phyloP scores from a whole-genome alignment of 2,113 vertebrate genomes.

The Protobothrops flavoviridis region DNA sequence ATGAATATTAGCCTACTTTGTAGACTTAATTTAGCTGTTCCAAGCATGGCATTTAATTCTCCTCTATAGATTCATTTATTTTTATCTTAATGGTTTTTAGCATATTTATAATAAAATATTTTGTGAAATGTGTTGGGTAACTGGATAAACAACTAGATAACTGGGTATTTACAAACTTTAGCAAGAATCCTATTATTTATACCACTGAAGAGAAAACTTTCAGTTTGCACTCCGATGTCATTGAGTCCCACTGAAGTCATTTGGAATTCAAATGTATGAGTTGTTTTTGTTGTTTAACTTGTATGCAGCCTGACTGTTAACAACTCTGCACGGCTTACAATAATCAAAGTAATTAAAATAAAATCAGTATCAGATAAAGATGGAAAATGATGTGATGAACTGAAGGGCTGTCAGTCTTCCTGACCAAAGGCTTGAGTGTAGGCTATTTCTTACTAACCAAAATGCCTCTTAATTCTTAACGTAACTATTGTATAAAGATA shows the following conservation, averaged over 20 bases:
- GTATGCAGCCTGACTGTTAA: not conserved
- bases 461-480: not conserved
- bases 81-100: not conserved
- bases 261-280: not conserved
- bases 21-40: not conserved
- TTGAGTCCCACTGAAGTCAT: not conserved
- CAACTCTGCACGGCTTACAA: not conserved
- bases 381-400: not conserved
- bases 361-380: not conserved
- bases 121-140: not conserved
- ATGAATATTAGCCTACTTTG: not conserved
- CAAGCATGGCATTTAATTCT: not conserved
- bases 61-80: not conserved
- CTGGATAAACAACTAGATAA: not conserved
- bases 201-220: not conserved
- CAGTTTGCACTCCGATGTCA: not conserved
- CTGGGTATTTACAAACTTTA: not conserved
- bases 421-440: not conserved
- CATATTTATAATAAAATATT: not conserved
- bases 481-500: not conserved
- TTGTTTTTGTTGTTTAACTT: not conserved
- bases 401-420: not conserved
- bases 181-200: not conserved
- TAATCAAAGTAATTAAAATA: not conserved
- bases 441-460: not conserved